phyloP scores from a whole-genome alignment of 2,888 invertebrate species.

The Rhagium mordax region DNA sequence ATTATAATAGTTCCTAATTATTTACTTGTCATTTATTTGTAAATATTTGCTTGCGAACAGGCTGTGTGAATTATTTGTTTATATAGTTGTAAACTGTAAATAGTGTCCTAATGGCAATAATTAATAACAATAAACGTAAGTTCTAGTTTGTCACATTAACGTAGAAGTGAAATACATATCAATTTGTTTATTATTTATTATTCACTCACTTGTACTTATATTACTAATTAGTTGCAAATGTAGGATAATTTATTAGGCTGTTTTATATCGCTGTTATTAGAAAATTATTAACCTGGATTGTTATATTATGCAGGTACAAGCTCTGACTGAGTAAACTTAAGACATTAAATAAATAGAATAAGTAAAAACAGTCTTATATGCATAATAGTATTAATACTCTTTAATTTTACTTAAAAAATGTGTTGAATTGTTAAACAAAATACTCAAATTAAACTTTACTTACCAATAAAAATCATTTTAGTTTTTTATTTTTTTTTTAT shows the following conservation, averaged over 20 bases:
- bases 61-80: neutral
- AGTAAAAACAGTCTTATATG: no score
- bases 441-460: no score
- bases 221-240: slow-evolving; percentile 15
- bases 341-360: no score
- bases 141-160: slow-evolving; percentile 4
- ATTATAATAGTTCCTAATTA: slow-evolving; percentile 8
- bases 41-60: neutral
- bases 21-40: slow-evolving; percentile 4
- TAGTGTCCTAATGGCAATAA: neutral
- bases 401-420: no score
- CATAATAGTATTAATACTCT: no score
- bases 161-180: slow-evolving; percentile 1
- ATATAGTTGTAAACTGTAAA: neutral
- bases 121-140: neutral
- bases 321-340: no score
- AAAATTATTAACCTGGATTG: neutral
- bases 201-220: neutral
- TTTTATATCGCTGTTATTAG: neutral
- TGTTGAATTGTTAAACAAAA: no score
- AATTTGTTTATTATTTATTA: slow-evolving; percentile 12
- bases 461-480: no score
- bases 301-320: no score
- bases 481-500: no score
- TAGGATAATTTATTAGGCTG: neutral